phyloP scores from a whole-genome alignment of 2,888 invertebrate species.

The Corythucha ciliata region DNA sequence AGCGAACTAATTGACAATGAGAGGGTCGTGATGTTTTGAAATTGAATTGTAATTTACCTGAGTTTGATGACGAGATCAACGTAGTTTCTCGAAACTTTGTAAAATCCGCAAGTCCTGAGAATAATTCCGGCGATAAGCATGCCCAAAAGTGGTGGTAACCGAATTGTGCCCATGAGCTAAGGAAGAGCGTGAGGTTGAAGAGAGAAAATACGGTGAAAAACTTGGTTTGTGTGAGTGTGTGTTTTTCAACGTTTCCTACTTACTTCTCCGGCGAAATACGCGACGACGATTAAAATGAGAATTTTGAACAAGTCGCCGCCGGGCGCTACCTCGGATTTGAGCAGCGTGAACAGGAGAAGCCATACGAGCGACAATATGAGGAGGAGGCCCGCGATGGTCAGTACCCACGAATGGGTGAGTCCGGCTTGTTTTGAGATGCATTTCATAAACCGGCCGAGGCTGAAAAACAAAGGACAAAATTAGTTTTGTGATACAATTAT shows the following conservation, averaged over 20 bases:
- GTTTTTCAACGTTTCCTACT: background rate
- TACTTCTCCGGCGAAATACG: constrained; percentile 33
- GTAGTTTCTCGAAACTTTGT: constrained; percentile 44
- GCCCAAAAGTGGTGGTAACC: constrained; percentile 51
- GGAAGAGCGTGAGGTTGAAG: constrained; percentile 13
- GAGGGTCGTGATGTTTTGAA: too few species aligned
- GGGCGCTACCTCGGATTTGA: constrained; percentile 32
- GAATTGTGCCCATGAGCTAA: constrained; percentile 24
- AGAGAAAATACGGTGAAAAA: background rate
- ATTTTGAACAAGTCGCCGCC: constrained; percentile 35
- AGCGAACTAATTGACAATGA: too few species aligned
- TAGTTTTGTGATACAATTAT: too few species aligned
- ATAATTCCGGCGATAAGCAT: constrained; percentile 53
- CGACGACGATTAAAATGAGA: constrained; percentile 32
- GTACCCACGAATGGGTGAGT: constrained; percentile 26
- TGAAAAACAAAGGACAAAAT: too few species aligned
- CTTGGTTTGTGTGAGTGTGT: background rate
- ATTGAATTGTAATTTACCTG: constrained; percentile 45
- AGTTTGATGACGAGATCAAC: constrained; percentile 44
- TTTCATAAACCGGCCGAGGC: constrained; percentile 17
- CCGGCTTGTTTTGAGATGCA: constrained; percentile 23
- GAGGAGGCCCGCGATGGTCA: constrained; percentile 25
- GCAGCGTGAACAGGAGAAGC: constrained; percentile 33
- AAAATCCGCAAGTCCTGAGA: constrained; percentile 45
- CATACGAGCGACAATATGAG: constrained; percentile 30